Evolutionary conservation across 2,888 invertebrate genomes (phyloP), one percentile per base, ranked within the genome.

Genomic region (Phlogophora meticulosa): DNA sequence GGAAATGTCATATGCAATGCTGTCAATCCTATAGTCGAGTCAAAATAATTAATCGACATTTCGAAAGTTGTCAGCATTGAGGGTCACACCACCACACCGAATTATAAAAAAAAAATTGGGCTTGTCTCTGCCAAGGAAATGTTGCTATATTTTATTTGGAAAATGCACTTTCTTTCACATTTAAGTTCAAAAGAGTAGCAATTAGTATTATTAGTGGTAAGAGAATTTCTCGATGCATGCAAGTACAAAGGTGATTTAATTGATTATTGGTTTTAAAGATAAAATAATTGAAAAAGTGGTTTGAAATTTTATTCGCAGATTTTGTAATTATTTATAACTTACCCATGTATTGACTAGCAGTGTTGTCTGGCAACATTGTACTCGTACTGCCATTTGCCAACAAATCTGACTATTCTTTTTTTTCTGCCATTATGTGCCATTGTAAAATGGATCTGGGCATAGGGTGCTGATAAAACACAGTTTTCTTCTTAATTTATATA

Each of bases 361-460:
- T 17, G 22, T 0, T 9, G 17, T 7, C 34, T 82, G 82, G 86
- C 80, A 88, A 88, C 83, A 81, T 79, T 76, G 66, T 28, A 9
- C 45, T 70, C 40, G 77, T 77, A 73, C 85, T 86, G 83, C 82
- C 82, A 86, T 82, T 82, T 89, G 88, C 87, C 88, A 88, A 86
- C 83, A 81, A 78, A 86, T 85, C 85, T 87, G 87, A 85, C 87
- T 87, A 82, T 78, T 82, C 80, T 78, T 82, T 84, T 85, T 80
- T 82, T 82, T 84, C 76, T 80, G 81, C 78, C 76, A 82, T 83
- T 86, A 60, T 4, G 81, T 87, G 84, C 86, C 87, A 88, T 91
- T 91, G 88, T 91, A 92, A 92, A 92, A 93, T 93, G 93, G 92
- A 90, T 87, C 85, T 90, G 90, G 85, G 80, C 78, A 82, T 78